phyloP scores from a whole-genome alignment of 2,113 vertebrate genomes.

The Sus scrofa region T2T-Sscrofa CM000830.6:122540501-122541000 shows the following conservation, averaged over 20 bases:
- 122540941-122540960: not conserved
- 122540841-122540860: not conserved
- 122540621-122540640: not conserved
- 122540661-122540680: not conserved
- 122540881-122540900: not conserved
- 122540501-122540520: not conserved
- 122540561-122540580: not conserved
- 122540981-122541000: not conserved
- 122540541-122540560: not conserved
- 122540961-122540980: not conserved
- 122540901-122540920: not conserved
- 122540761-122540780: not conserved
- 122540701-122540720: not conserved
- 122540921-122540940: not conserved
- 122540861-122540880: not conserved
- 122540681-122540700: conserved; percentile 15
- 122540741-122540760: not conserved
- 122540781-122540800: conserved; percentile 4
- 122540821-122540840: not conserved
- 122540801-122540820: not conserved
- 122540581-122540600: not conserved
- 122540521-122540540: conserved; percentile 31
- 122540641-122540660: not conserved
- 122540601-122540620: not conserved
- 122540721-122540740: not conserved